Percentiles rank a stretch among this genome's conserved stretches.
Evolutionary conservation across 1,140 invertebrate genomes (phyloP).

Genomic region (Galendromus occidentalis): DNA sequence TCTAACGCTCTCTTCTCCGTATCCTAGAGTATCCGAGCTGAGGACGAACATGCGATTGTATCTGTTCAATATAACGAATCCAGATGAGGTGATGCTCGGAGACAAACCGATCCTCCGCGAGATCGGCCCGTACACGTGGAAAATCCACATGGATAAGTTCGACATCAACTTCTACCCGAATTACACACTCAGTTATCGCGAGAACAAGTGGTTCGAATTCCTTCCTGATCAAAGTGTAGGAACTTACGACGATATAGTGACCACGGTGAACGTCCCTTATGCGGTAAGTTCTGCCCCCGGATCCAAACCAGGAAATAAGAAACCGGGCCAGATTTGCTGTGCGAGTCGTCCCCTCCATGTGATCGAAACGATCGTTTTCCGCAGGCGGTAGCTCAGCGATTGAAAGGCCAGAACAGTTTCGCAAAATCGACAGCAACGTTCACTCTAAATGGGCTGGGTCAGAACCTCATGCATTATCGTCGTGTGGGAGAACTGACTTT

Average conservation of each 20-base stretch:
- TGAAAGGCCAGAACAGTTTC: not conserved
- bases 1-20: too few relatives aligned
- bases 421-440: not conserved
- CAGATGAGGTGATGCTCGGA: conserved; percentile 45
- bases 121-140: conserved; percentile 75
- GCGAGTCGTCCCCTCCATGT: too few relatives aligned
- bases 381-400: not conserved
- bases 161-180: conserved; percentile 4
- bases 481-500: conserved; percentile 3
- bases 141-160: conserved; percentile 23
- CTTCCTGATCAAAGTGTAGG: not conserved
- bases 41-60: conserved; percentile 30
- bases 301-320: too few relatives aligned
- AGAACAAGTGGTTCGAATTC: conserved; percentile 5
- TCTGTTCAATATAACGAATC: conserved; percentile 72
- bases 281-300: not conserved
- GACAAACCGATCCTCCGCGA: conserved; percentile 50
- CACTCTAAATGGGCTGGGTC: not conserved
- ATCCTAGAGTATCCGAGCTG: conserved; percentile 2
- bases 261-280: not conserved
- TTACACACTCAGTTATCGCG: not conserved
- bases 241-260: not conserved
- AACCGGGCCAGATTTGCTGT: too few relatives aligned
- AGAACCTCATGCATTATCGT: not conserved
- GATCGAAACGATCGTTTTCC: not conserved